Base-by-base conservation (phyloP, 2,113 vertebrate species). In the Scomber scombrus region DNA sequence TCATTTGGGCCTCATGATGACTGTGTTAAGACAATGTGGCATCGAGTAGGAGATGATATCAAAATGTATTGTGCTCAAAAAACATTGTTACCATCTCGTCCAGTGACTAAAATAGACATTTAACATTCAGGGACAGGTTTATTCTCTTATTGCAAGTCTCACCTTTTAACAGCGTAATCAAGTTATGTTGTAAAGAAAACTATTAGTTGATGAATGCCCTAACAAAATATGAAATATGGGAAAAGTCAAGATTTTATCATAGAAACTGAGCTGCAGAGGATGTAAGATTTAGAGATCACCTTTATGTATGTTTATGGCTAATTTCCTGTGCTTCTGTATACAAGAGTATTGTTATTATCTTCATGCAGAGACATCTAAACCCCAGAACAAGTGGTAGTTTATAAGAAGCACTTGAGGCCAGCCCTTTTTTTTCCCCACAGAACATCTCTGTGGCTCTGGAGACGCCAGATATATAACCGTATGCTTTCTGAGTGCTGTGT, bases 1-100 rank as follows among this genome's bases (percentile, higher is more conserved):
- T 49, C 31, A 75, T 63, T 68, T 57, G 10, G 64, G 49, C 55
- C 69, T 69, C 57, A 78, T 72, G 65, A 49, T 23, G 0, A 1
- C 21, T 14, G 16, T 26, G 11, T 23, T 43, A 70, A 18, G 58
- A 76, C 15, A 1, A 29, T 3, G 18, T 55, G 50, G 43, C 54
- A 16, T 40, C 1, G 11, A 71, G 43, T 52, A 11, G 7, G 65
- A 60, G 19, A 61, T 34, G 18, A 16, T 7, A 43, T 23, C 34
- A 11, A 7, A 8, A 67, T 61, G 54, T 3, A 67, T 16, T 62
- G 29, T 50, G 46, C 71, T 67, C 50, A 14, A 19, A 51, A 50
- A 15, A 13, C 0, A 11, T 6, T 21, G 75, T 49, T 23, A 50
- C 1, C 29, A 5, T 5, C 18, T 26, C 29, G 5, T 50, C 21